Conservation (phyloP, 2,888 invertebrate genomes). For the Adineta ricciae region DNA sequence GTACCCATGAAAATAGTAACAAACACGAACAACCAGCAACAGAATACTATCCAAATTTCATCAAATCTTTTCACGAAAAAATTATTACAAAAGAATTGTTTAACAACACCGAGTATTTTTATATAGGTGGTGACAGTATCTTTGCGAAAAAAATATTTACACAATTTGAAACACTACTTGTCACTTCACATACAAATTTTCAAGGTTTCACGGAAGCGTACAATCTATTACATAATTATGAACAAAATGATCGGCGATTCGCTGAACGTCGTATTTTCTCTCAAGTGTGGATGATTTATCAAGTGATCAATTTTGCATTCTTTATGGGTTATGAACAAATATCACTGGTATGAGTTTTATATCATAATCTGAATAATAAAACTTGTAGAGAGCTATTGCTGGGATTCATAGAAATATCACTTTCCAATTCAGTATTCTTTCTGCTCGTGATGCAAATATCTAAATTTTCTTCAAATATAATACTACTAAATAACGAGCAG, state of each 20-base stretch:
- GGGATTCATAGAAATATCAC: neutral
- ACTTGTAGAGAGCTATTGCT: no score
- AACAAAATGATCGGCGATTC: neutral
- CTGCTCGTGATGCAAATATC: no score
- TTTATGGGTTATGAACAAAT: neutral
- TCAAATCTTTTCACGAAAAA: neutral
- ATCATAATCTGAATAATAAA: no score
- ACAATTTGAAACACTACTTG: neutral
- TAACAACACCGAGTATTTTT: neutral
- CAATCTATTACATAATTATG: neutral
- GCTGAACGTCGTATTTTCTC: neutral
- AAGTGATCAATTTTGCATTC: neutral
- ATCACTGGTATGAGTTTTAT: no score
- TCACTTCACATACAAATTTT: neutral
- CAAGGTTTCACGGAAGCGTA: neutral
- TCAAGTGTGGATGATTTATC: neutral
- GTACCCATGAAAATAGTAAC: neutral
- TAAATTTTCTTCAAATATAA: no score
- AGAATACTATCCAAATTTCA: neutral
- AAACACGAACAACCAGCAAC: neutral
- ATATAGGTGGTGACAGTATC: neutral
- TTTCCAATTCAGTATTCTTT: neutral
- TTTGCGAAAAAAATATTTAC: neutral
- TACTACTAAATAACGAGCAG: no score
- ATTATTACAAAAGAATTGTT: neutral